Percentiles rank a stretch among this genome's conserved stretches.
Evolutionary conservation across 2,888 invertebrate genomes (phyloP).

Genomic region (Hypercompe scribonia): DNA sequence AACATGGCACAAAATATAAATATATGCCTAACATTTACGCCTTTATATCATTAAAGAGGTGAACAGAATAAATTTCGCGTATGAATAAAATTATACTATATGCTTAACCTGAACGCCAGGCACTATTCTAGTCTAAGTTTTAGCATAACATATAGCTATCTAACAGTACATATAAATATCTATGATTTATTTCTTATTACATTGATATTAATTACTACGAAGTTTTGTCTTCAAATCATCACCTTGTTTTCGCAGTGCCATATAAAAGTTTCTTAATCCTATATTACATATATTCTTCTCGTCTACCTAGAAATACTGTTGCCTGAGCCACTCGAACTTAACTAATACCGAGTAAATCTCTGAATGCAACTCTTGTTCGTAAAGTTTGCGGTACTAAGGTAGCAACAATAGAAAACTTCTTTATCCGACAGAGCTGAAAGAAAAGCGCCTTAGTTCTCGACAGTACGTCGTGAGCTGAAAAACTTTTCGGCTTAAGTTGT

Average conservation of each 20-base stretch:
- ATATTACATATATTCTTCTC: not conserved
- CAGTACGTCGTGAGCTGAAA: slow-evolving; percentile 23
- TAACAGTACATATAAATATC: not conserved
- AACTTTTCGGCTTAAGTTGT: slow-evolving; percentile 29
- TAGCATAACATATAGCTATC: not conserved
- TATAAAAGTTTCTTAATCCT: not conserved
- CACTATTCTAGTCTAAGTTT: not conserved
- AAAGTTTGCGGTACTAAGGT: slow-evolving; percentile 34
- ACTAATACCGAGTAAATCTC: slow-evolving; percentile 31
- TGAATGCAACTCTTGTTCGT: slow-evolving; percentile 41
- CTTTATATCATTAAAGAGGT: too few species aligned
- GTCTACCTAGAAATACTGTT: slow-evolving; percentile 6
- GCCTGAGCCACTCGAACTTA: slow-evolving; percentile 28
- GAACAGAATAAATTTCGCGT: too few species aligned
- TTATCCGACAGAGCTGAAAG: slow-evolving; percentile 24
- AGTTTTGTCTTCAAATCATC: not conserved
- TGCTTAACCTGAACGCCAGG: too few species aligned
- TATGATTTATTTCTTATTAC: not conserved
- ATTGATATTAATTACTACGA: not conserved
- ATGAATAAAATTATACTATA: too few species aligned
- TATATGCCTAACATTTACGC: too few species aligned
- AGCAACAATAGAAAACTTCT: slow-evolving; percentile 43
- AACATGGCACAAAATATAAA: too few species aligned
- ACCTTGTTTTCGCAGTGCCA: not conserved
- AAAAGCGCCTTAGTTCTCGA: slow-evolving; percentile 30